Base-by-base conservation (phyloP, 2,797 vertebrate species). In the Melanotaenia maccullochi region DNA sequence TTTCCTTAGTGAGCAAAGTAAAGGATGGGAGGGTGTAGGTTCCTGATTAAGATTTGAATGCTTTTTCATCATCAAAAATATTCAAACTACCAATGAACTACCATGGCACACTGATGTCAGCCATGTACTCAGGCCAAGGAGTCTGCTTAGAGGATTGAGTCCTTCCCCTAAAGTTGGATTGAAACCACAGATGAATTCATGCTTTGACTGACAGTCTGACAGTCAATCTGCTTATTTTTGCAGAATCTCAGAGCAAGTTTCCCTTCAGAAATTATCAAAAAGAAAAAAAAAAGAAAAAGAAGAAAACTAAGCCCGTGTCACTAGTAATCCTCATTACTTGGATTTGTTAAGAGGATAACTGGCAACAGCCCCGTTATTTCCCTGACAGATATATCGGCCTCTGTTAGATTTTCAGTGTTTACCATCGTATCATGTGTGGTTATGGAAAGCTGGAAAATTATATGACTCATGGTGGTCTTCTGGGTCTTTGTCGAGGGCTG, bases 251-350 rank as follows among this genome's bases (percentile, higher is more conserved):
- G 36, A 71, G 51, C 32, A 52, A 77, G 58, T 63, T 51, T 40
- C 30, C 14, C 38, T 38, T 61, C 9, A 9, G 30, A 66, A 44
- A 47, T 56, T 56, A 20, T 71, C 62, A 49, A 51, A 71, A 18
- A 35, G 35, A 36, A 36, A 36, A 9, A 36, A 38, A 20, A 44
- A 44, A 3, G 4, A 38, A 14, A 13, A 40, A 3, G 4, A 38
- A 14, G 4, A 40, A 28, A 28, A 28, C 28, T 28, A 9, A 9
- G n/a, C 67, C 61, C 60, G 47, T 5, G 7, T 66, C 56, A 57
- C 65, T 61, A 71, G 38, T 67, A 61, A 76, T 71, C 62, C 57
- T 56, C 36, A 55, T 47, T 36, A 36, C 36, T 55, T 44, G 30
- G 64, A 60, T 56, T 36, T 60, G 57, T 44, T n/a, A 22, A 44